Evolutionary conservation across 2,797 vertebrate genomes (phyloP).

Genomic region (Rhyacichthys aspro): DNA sequence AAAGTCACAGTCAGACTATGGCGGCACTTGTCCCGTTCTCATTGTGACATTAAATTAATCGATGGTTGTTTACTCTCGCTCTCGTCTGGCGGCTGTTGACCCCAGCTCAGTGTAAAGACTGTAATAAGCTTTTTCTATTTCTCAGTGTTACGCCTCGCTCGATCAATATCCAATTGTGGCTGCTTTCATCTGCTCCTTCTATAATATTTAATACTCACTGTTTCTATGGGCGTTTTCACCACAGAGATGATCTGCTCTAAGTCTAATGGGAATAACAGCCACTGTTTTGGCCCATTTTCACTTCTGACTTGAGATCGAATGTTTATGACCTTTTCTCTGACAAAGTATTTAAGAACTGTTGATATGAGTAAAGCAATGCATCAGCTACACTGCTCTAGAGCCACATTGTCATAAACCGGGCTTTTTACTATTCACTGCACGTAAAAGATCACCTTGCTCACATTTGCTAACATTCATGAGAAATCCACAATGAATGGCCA

Average conservation of each 20-base stretch:
- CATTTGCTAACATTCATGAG: no score
- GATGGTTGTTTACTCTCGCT: neutral
- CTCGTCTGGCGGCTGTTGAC: constrained; percentile 5
- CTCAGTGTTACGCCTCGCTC: neutral
- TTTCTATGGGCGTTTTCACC: neutral
- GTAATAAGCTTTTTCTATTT: constrained; percentile 13
- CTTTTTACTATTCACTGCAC: no score
- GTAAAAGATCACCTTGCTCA: no score
- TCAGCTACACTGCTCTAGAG: no score
- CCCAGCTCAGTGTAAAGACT: neutral
- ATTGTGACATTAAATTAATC: neutral
- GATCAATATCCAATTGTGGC: constrained; percentile 11
- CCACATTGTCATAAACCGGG: no score
- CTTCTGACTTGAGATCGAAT: neutral
- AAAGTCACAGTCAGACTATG: no score
- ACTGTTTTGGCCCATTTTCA: neutral
- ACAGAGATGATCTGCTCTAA: neutral
- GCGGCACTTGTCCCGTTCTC: neutral
- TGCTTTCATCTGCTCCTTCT: constrained; percentile 3
- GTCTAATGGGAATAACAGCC: neutral
- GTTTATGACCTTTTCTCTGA: neutral
- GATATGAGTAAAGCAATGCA: no score
- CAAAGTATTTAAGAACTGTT: no score
- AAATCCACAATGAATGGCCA: no score
- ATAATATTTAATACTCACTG: constrained; percentile 11